A percentile compares a stretch with the other conserved stretches of the same genome.
Conservation (phyloP, 2,888 invertebrate species). For the Embidobia sp. region DNA sequence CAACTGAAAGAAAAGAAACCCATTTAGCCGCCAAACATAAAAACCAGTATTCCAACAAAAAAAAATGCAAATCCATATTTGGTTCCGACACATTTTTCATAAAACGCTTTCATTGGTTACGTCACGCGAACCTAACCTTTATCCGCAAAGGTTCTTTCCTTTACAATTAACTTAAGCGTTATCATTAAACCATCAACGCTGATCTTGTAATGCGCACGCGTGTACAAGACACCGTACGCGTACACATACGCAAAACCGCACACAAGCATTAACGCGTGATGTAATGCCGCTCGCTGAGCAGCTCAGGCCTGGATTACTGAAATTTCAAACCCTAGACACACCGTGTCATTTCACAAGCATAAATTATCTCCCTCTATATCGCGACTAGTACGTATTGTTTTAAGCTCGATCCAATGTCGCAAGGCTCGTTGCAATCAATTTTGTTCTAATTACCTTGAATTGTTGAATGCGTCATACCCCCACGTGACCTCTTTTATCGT, state of each 20-base stretch:
- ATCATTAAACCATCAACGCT: constrained; percentile 21
- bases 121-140: too few relatives aligned
- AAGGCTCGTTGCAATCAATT: constrained; percentile 31
- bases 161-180: constrained; percentile 24
- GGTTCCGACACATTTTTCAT: too few relatives aligned
- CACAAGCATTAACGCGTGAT: constrained; percentile 42
- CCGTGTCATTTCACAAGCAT: constrained; percentile 35
- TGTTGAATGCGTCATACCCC: constrained; percentile 4
- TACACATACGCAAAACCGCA: constrained; percentile 11
- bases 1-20: too few relatives aligned
- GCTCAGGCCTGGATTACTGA: constrained; percentile 52
- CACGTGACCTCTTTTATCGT: too few relatives aligned
- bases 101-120: too few relatives aligned
- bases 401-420: constrained; percentile 21
- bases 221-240: too few relatives aligned
- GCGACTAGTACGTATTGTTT: constrained; percentile 19
- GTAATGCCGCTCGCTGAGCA: constrained; percentile 37
- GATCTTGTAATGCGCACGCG: constrained; percentile 7
- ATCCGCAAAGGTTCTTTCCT: not conserved
- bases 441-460: constrained; percentile 31
- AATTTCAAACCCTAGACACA: constrained; percentile 55
- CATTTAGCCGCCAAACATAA: too few relatives aligned
- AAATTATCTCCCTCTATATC: constrained; percentile 27
- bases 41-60: too few relatives aligned
- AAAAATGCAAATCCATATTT: too few relatives aligned